Percentiles rank a stretch among this genome's conserved stretches.
phyloP scores from a whole-genome alignment of 2,113 vertebrate genomes.

The Chelonoidis abingdonii region DNA sequence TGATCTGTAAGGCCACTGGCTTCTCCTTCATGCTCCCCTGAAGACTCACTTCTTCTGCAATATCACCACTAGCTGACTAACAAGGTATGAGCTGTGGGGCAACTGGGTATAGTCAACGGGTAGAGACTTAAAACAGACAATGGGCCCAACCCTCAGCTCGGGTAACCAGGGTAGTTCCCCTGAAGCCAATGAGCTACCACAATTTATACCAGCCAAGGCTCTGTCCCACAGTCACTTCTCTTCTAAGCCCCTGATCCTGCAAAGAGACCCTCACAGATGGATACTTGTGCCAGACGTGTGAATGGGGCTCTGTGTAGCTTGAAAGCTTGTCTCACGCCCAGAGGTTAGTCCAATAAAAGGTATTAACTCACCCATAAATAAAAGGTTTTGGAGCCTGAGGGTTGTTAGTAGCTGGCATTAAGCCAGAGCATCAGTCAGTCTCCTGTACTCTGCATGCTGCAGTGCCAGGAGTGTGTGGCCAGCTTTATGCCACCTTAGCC shows the following conservation, averaged over 20 bases:
- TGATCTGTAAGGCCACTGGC: background rate
- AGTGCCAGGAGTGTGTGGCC: background rate
- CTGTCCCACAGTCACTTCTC: background rate
- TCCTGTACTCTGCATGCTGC: fast-evolving
- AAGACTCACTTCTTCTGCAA: background rate
- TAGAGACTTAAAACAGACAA: background rate
- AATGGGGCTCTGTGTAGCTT: background rate
- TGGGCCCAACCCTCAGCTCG: background rate
- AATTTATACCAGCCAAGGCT: background rate
- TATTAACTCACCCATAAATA: background rate
- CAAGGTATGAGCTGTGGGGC: background rate
- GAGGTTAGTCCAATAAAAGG: background rate
- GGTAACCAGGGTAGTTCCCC: background rate
- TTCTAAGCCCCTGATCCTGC: too few species aligned
- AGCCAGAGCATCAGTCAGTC: background rate
- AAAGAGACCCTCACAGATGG: too few species aligned
- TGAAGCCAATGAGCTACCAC: background rate
- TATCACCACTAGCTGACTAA: background rate
- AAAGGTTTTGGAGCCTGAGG: background rate
- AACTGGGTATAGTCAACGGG: background rate
- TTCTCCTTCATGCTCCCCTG: background rate
- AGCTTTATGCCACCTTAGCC: fast-evolving
- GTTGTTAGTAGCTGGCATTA: background rate
- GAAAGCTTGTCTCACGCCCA: background rate
- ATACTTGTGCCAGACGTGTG: background rate